Percentiles rank a stretch among this genome's conserved stretches.
These are phyloP conservation scores for Eupithecia pulchellata DNA, from an alignment of 2,888 invertebrate species.

Conservation along the genomic window DNA sequence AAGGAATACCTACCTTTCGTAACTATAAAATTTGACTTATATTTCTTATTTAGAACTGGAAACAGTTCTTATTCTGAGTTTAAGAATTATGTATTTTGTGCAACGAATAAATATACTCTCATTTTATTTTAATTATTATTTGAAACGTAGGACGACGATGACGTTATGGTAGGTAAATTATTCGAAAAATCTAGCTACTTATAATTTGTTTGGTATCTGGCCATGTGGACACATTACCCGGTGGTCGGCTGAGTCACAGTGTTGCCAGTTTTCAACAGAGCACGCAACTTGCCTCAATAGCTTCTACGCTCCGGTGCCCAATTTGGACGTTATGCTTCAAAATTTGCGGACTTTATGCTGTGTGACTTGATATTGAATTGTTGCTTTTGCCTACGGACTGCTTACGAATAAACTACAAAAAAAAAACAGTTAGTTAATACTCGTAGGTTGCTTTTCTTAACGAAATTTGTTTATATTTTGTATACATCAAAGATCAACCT, in stretches of 20 bases:
- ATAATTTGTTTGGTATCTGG: conserved; percentile 38
- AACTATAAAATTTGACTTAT: too few species aligned
- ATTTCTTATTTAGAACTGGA: too few species aligned
- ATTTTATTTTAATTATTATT: too few species aligned
- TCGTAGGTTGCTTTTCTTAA: neutral
- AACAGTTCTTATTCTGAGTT: too few species aligned
- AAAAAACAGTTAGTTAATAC: neutral
- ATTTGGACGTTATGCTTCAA: conserved; percentile 68
- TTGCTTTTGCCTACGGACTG: neutral
- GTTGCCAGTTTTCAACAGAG: conserved; percentile 63
- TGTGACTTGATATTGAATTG: neutral
- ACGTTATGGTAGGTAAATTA: neutral
- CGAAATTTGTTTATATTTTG: neutral
- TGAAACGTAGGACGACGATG: neutral
- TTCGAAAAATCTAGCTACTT: conserved; percentile 40
- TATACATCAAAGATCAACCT: conserved; percentile 1
- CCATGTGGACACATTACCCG: conserved; percentile 65
- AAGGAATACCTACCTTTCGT: too few species aligned
- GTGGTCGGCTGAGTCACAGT: conserved; percentile 69
- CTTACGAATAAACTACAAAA: neutral
- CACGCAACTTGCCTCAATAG: conserved; percentile 78
- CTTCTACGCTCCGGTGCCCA: conserved; percentile 70
- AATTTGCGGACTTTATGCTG: conserved; percentile 54
- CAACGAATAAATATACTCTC: too few species aligned
- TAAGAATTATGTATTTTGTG: too few species aligned